Evolutionary conservation across 37 sponge, comb jelly and placozoan species (phyloP).

Genomic region (Chondrosia reniformis): DNA sequence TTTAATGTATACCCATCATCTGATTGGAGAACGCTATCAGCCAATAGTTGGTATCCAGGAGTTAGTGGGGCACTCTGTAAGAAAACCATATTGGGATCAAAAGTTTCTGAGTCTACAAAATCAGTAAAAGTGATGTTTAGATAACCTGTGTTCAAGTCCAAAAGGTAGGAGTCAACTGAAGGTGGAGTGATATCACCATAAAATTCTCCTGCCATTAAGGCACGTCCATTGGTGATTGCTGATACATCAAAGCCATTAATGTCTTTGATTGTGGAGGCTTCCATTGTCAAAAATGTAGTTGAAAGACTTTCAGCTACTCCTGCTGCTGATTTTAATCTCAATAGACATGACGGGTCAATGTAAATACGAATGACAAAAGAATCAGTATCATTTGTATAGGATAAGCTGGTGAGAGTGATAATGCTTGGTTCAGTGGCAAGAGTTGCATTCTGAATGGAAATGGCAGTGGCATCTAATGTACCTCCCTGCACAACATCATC

Average conservation of each 20-base stretch:
- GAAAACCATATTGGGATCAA: conserved; percentile 6
- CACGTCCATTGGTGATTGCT: conserved; percentile 91
- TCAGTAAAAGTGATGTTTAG: conserved; percentile 79
- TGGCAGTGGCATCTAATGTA: conserved; percentile 66
- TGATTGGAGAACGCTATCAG: conserved; percentile 32
- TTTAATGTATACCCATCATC: conserved; percentile 46
- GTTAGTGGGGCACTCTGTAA: conserved; percentile 4
- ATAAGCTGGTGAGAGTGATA: conserved; percentile 37
- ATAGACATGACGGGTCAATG: conserved; percentile 65
- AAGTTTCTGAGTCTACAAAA: conserved; percentile 44
- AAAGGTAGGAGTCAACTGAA: conserved; percentile 35
- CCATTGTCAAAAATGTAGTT: conserved; percentile 76
- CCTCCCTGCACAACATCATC: conserved; percentile 52
- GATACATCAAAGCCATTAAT: conserved; percentile 61
- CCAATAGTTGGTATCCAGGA: background rate
- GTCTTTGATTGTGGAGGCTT: conserved; percentile 82
- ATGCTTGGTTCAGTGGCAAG: background rate
- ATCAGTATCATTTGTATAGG: conserved; percentile 40
- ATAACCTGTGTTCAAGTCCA: conserved; percentile 63
- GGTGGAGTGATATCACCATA: conserved; percentile 53
- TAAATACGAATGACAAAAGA: conserved; percentile 52
- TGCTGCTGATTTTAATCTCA: conserved; percentile 49
- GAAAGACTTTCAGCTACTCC: conserved; percentile 40
- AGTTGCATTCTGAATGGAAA: conserved; percentile 53
- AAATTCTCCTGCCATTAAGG: conserved; percentile 39